phyloP scores from a whole-genome alignment of 1,140 invertebrate species.

The Temnothorax longispinosus region DNA sequence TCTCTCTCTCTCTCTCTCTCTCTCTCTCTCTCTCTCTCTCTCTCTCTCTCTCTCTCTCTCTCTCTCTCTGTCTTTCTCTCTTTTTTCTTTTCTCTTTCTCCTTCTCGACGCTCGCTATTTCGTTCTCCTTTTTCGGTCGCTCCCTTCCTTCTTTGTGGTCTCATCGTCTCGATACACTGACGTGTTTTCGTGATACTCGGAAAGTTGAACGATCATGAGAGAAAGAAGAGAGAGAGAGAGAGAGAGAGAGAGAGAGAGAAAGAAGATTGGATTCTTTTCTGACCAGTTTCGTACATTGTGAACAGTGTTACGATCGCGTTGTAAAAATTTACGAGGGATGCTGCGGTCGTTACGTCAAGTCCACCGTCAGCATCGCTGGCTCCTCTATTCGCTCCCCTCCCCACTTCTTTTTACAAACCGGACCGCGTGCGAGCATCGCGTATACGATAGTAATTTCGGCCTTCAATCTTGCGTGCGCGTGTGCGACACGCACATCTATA shows the following conservation, averaged over 20 bases:
- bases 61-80: not conserved
- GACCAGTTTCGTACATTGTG: slow-evolving; percentile 47
- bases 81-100: not conserved
- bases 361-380: not conserved
- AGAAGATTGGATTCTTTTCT: slow-evolving; percentile 12
- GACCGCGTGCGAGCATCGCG: slow-evolving; percentile 17
- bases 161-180: slow-evolving; percentile 30
- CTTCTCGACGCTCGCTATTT: not conserved
- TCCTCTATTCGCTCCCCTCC: not conserved
- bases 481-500: not conserved
- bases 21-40: not conserved
- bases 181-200: slow-evolving; percentile 49
- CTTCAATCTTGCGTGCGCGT: not conserved
- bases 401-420: slow-evolving; percentile 11
- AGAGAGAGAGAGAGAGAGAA: not conserved
- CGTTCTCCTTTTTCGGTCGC: slow-evolving; percentile 56
- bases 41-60: no score
- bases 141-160: slow-evolving; percentile 57
- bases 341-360: slow-evolving; percentile 22
- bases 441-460: slow-evolving; percentile 47
- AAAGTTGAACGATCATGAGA: slow-evolving; percentile 17
- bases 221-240: not conserved
- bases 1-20: no score
- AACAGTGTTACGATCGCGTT: slow-evolving; percentile 42
- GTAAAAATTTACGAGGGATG: slow-evolving; percentile 56